Conservation (phyloP, 1,140 invertebrate genomes). For the Brachionus rubens region DNA sequence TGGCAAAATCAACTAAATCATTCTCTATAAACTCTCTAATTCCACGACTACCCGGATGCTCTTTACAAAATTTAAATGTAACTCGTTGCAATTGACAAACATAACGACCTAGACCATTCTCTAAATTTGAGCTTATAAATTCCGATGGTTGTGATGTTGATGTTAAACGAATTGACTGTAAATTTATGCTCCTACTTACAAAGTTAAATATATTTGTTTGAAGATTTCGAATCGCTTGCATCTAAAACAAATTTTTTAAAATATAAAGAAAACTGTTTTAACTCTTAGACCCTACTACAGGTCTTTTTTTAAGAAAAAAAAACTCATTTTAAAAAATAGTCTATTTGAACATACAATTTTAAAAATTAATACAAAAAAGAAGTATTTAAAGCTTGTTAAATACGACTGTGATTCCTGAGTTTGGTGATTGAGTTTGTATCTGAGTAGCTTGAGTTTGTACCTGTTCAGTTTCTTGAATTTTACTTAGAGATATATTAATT, state of each 20-base stretch:
- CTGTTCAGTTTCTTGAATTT: constrained; percentile 19
- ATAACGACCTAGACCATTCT: constrained; percentile 46
- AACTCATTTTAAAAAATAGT: too few species aligned
- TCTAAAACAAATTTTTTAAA: constrained; percentile 1
- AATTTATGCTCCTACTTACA: not conserved
- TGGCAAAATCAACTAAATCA: constrained; percentile 35
- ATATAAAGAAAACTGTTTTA: too few species aligned
- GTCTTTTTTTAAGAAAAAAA: too few species aligned
- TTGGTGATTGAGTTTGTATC: not conserved
- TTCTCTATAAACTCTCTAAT: constrained; percentile 43
- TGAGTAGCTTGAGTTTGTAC: too few species aligned
- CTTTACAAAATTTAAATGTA: constrained; percentile 47
- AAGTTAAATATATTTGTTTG: constrained; percentile 34
- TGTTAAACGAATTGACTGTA: not conserved
- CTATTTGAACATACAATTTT: too few species aligned
- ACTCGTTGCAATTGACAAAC: constrained; percentile 46
- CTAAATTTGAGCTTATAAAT: constrained; percentile 40
- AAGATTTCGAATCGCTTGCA: constrained; percentile 2
- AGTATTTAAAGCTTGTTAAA: constrained; percentile 44
- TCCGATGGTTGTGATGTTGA: constrained; percentile 12
- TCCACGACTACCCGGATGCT: constrained; percentile 12
- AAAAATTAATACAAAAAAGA: too few species aligned
- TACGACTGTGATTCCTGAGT: not conserved
- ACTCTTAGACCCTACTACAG: too few species aligned
- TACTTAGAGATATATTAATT: not conserved